A percentile compares a stretch with the other conserved stretches of the same genome.
phyloP scores from a whole-genome alignment of 2,888 invertebrate species.

The Zootermopsis nevadensis region DNA sequence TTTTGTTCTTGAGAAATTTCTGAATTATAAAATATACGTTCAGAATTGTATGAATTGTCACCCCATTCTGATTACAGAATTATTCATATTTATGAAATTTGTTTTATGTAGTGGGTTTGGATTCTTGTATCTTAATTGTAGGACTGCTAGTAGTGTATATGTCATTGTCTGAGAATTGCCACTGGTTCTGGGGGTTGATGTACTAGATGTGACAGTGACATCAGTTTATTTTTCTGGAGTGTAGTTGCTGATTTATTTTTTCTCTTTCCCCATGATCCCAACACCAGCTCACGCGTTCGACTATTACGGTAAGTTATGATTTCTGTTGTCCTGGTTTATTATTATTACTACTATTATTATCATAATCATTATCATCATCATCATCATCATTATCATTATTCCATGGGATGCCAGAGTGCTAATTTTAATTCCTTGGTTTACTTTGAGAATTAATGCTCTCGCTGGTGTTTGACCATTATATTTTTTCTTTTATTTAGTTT shows the following conservation, averaged over 20 bases:
- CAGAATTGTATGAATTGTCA: too few relatives aligned
- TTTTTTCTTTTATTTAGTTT: too few relatives aligned
- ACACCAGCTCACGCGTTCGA: slow-evolving; percentile 92
- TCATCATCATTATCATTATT: slow-evolving; percentile 11
- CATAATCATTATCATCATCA: neutral
- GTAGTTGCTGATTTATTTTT: slow-evolving; percentile 55
- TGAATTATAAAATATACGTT: too few relatives aligned
- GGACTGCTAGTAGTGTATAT: neutral
- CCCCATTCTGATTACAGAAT: too few relatives aligned
- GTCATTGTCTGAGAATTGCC: neutral
- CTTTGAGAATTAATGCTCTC: too few relatives aligned
- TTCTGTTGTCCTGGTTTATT: slow-evolving; percentile 66
- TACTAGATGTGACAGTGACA: neutral
- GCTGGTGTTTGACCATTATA: too few relatives aligned
- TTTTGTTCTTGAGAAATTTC: too few relatives aligned
- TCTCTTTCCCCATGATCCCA: slow-evolving; percentile 60
- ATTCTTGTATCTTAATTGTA: neutral
- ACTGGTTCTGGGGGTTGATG: slow-evolving; percentile 6
- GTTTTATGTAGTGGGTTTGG: too few relatives aligned
- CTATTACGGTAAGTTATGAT: slow-evolving; percentile 98
- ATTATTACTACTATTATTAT: slow-evolving; percentile 26
- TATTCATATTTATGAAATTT: too few relatives aligned
- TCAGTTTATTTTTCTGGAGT: neutral
- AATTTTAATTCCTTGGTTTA: neutral
- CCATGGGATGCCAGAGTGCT: slow-evolving; percentile 33